Evolutionary conservation across 2,113 vertebrate species (phyloP), one percentile per base, ranked within the genome.

Genomic region (Rallus limicola): DNA sequence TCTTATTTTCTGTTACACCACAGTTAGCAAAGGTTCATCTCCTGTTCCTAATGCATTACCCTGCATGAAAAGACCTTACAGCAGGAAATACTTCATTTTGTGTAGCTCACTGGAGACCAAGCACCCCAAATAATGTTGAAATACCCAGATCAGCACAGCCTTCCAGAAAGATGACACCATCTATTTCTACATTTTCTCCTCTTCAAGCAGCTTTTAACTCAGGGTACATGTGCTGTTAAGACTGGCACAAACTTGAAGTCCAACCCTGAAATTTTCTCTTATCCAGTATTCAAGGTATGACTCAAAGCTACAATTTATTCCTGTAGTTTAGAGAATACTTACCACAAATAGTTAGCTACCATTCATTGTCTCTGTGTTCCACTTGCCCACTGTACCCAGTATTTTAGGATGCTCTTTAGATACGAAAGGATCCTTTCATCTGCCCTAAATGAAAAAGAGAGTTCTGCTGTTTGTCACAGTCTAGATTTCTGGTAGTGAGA

Each of bases 11-110:
- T 81, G 46, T 94, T 84, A 74, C 34, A 55, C 29, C 46, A 69
- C 80, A 64, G 69, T 56, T 90, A 92, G 70, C 70, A 93, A 92
- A 90, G 52, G 69, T 92, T 82, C 46, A 75, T 85, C 85, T 94
- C 72, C 82, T 79, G 82, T 93, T 94, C 93, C 78, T 63, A 79
- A 71, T 64, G 59, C 53, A 53, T 93, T 88, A 88, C 53, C 38
- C 78, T 76, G 44, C 62, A 76, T 34, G 28, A 96, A 90, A 79
- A 87, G 67, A 76, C 58, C 1, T 3, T 69, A 42, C 58, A 92
- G 78, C 67, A 87, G 65, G 75, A 93, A 94, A 76, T 80, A 76
- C 59, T 80, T 88, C 29, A 80, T 75, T 95, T 85, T 80, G 28
- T 79, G 42, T 75, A 50, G 44, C n/a, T 89, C 60, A 55, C 16